Conservation (phyloP, 2,888 invertebrate species). For the Heliconius hortense region DNA sequence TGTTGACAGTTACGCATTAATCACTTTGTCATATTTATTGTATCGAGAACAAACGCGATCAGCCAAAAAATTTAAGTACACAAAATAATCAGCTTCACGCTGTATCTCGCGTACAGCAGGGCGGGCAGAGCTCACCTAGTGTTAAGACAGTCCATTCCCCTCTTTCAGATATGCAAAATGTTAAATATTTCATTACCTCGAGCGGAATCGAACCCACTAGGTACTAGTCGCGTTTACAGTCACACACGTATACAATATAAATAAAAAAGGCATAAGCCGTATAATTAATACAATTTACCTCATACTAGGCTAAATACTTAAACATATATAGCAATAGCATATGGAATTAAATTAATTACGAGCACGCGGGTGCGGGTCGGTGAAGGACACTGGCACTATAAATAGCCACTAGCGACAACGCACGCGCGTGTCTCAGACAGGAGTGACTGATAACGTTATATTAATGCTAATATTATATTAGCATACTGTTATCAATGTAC, state of each 20-base stretch:
- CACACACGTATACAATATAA: not conserved
- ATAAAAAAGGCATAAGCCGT: not conserved
- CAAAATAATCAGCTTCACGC: too few species aligned
- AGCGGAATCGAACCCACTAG: too few species aligned
- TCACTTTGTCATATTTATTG: too few species aligned
- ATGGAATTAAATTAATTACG: constrained; percentile 29
- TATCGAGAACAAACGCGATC: too few species aligned
- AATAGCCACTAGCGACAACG: constrained; percentile 30
- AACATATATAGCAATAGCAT: not conserved
- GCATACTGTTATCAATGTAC: not conserved
- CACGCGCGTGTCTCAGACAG: not conserved
- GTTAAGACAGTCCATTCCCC: too few species aligned
- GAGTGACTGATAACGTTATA: constrained; percentile 20
- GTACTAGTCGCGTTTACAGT: too few species aligned
- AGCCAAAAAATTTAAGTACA: too few species aligned
- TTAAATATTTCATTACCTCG: too few species aligned
- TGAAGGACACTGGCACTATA: constrained; percentile 37
- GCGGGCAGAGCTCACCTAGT: too few species aligned
- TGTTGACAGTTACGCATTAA: too few species aligned
- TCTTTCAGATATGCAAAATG: too few species aligned
- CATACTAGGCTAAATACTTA: not conserved
- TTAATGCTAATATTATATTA: constrained; percentile 8
- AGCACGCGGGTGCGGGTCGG: constrained; percentile 23
- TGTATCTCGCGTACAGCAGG: too few species aligned
- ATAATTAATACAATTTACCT: not conserved